Evolutionary conservation across 2,888 invertebrate genomes (phyloP).

Genomic region (Drosophila merina): DNA sequence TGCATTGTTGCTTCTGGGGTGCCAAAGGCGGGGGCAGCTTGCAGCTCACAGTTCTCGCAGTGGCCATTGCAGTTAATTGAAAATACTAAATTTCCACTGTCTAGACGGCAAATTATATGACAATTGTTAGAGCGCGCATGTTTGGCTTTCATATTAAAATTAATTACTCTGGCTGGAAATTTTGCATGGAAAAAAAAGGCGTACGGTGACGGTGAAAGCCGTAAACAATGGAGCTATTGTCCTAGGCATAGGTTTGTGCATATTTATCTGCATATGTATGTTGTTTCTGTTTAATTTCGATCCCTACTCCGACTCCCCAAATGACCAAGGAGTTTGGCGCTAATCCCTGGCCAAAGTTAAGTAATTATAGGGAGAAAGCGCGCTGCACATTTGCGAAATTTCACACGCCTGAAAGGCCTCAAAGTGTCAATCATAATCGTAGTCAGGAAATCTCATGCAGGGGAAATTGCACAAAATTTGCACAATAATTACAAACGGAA

Average conservation of each 20-base stretch:
- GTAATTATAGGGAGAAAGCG: slow-evolving; percentile 37
- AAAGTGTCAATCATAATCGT: slow-evolving; percentile 50
- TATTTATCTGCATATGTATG: slow-evolving; percentile 5
- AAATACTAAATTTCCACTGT: slow-evolving; percentile 83
- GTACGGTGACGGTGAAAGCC: slow-evolving; percentile 16
- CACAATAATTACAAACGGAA: slow-evolving; percentile 70
- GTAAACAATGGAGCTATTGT: slow-evolving; percentile 42
- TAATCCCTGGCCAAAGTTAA: slow-evolving; percentile 8
- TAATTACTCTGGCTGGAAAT: slow-evolving; percentile 73
- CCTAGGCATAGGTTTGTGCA: slow-evolving; percentile 8
- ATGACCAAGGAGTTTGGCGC: slow-evolving; percentile 6
- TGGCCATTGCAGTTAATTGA: slow-evolving; percentile 82
- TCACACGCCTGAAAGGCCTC: slow-evolving; percentile 45
- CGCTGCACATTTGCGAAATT: slow-evolving; percentile 47
- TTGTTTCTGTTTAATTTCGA: slow-evolving; percentile 29
- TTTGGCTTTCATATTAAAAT: slow-evolving; percentile 80
- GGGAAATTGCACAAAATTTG: slow-evolving; percentile 68
- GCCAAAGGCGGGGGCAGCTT: slow-evolving; percentile 1
- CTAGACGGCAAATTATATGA: slow-evolving; percentile 84
- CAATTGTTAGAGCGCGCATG: slow-evolving; percentile 80
- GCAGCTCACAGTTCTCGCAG: slow-evolving; percentile 32
- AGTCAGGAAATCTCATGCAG: slow-evolving; percentile 55
- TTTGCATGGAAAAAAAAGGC: slow-evolving; percentile 60
- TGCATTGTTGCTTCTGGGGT: slow-evolving; percentile 55
- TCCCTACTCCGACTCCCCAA: neutral